Evolutionary conservation across 2,113 vertebrate genomes (phyloP).

Genomic region (Chlamydotis undulata): DNA sequence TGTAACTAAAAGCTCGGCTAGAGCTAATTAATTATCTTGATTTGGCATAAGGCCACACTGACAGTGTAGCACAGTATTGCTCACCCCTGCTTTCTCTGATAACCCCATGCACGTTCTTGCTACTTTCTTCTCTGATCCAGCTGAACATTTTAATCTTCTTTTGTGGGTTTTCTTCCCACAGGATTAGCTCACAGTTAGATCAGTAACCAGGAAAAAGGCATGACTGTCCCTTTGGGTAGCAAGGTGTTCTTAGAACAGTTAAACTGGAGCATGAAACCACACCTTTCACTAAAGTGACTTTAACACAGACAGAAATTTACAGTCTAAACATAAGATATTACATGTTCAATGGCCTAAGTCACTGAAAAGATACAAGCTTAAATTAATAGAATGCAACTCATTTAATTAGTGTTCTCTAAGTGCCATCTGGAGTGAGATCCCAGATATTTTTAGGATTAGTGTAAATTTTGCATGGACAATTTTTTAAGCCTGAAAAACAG

Average conservation of each 20-base stretch:
- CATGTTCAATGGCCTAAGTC: background rate
- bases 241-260: background rate
- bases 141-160: background rate
- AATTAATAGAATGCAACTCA: background rate
- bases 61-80: accelerated
- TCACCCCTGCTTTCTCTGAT: background rate
- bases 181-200: background rate
- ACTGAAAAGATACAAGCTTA: background rate
- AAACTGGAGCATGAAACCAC: background rate
- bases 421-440: background rate
- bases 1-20: background rate
- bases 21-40: background rate
- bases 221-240: background rate
- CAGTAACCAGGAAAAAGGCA: background rate
- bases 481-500: background rate
- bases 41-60: background rate
- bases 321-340: background rate
- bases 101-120: background rate
- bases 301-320: background rate
- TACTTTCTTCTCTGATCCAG: background rate
- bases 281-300: background rate
- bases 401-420: background rate
- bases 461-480: background rate
- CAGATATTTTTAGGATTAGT: background rate
- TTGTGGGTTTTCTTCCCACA: background rate